Evolutionary conservation across 1,140 invertebrate species (phyloP).

Genomic region (Orchesella cincta): DNA sequence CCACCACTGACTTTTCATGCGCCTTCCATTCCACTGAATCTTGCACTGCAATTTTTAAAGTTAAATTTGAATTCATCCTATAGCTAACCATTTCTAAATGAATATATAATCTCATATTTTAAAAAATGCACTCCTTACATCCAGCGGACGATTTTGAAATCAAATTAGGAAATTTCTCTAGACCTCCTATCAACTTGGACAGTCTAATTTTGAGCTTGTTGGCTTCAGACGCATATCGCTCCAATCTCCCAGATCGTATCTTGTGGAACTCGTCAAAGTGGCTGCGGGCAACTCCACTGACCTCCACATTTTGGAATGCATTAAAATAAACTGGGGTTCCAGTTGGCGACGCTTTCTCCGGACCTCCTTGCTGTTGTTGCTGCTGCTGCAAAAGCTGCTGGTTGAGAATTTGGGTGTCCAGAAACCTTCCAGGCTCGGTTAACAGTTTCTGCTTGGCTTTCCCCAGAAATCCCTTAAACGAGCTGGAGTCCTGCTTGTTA

Average conservation of each 20-base stretch:
- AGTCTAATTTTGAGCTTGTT: conserved; percentile 93
- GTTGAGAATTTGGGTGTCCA: not conserved
- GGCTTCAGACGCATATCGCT: conserved; percentile 88
- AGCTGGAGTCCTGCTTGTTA: not conserved
- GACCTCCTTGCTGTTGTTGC: not conserved
- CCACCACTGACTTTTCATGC: conserved; percentile 78
- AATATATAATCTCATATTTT: not conserved
- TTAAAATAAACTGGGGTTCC: not conserved
- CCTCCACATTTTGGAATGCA: not conserved
- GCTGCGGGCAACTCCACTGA: conserved; percentile 64
- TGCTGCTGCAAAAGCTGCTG: conserved; percentile 21
- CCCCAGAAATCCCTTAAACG: conserved; percentile 18
- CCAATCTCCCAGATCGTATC: conserved; percentile 71
- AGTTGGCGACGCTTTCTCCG: not conserved
- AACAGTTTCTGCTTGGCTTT: conserved; percentile 21
- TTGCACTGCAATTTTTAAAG: conserved; percentile 21
- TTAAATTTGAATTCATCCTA: not conserved
- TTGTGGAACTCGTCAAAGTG: conserved; percentile 79
- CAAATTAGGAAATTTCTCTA: conserved; percentile 23
- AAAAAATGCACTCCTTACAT: conserved; percentile 17
- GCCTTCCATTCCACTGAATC: conserved; percentile 56
- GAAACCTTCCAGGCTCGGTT: not conserved
- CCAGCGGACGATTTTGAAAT: not conserved
- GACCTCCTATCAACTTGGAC: conserved; percentile 75
- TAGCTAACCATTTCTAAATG: not conserved